Percentiles rank a stretch among this genome's conserved stretches.
Evolutionary conservation across 2,113 vertebrate genomes (phyloP).

Genomic region (Antennarius striatus): DNA sequence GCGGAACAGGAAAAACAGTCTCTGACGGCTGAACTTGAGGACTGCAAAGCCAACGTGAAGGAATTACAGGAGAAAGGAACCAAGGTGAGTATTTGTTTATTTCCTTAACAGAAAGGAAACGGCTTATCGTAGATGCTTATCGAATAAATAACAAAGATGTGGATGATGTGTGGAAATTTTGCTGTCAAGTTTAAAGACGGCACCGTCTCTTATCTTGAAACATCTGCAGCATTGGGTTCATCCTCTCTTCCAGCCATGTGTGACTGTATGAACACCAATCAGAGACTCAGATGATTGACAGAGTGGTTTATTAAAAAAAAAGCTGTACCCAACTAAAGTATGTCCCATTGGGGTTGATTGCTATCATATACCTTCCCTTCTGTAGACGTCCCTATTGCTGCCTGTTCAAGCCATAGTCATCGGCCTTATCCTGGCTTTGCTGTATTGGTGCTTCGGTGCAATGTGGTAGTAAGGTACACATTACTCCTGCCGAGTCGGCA

Average conservation of each 20-base stretch:
- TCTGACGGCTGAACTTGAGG: slow-evolving; percentile 87
- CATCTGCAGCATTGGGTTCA: slow-evolving; percentile 32
- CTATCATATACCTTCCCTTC: slow-evolving; percentile 98
- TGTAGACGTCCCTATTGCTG: slow-evolving; percentile 97
- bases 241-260: slow-evolving; percentile 10
- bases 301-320: slow-evolving; percentile 55
- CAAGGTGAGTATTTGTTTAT: slow-evolving; percentile 82
- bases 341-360: slow-evolving; percentile 86
- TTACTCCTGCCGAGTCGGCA: slow-evolving; percentile 81
- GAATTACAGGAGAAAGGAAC: slow-evolving; percentile 90
- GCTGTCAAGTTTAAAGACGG: neutral
- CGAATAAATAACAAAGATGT: neutral
- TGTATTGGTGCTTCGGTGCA: slow-evolving; percentile 99
- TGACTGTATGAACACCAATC: slow-evolving; percentile 43
- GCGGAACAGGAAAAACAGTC: slow-evolving; percentile 89
- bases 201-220: slow-evolving; percentile 2
- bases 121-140: neutral
- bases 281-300: slow-evolving; percentile 36
- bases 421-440: slow-evolving; percentile 99
- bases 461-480: slow-evolving; percentile 99
- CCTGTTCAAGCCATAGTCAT: slow-evolving; percentile 98
- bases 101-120: neutral
- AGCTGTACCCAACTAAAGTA: slow-evolving; percentile 61
- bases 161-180: neutral
- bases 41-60: slow-evolving; percentile 91